Base-by-base conservation (phyloP, 92 coral and sea anemone species). In the Plumapathes pennacea region DNA sequence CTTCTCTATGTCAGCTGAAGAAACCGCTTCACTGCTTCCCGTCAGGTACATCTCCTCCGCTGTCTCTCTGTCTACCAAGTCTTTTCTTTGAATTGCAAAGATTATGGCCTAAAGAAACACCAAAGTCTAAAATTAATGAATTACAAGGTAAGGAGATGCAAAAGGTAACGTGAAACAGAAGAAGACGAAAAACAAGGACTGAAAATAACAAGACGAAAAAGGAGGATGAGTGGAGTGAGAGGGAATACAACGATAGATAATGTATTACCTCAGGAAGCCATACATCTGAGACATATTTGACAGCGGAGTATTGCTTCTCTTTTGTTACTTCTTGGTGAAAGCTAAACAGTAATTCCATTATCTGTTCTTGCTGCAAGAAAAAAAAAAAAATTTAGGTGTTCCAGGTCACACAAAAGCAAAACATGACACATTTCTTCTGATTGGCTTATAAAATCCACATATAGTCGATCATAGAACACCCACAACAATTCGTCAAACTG, bases 251-350 rank as follows among this genome's bases (percentile, higher is more conserved):
- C 2, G 5, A 17, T 8, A 24, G 22, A 22, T 7, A 45, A 26
- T 13, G 49, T 32, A 51, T 25, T 32, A 91, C 97, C 80, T 91
- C 97, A 1, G 97, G 97, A 5, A 91, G 47, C 97, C 96, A 87
- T 10, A 91, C 97, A 25, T 83, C 97, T 0, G 55, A 65, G 12
- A 91, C 57, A 46, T 87, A 91, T 0, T 46, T 23, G 10, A 61
- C 36, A 25, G 47, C 54, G 3, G 84, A 24, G 23, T 66, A 38
- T 24, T 61, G 84, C 3, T 27, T 14, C 28, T 56, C 50, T 0
- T 53, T 72, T 13, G 3, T 45, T 14, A 81, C 13, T 50, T 81
- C 78, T 36, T 37, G 24, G 47, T 83, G 76, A 51, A 45, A 87
- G 0, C 39, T 36, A 5, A 38, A 17, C 25, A 91, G 84, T n/a